Evolutionary conservation across 2,113 vertebrate genomes (phyloP).

Genomic region (Helogale parvula): DNA sequence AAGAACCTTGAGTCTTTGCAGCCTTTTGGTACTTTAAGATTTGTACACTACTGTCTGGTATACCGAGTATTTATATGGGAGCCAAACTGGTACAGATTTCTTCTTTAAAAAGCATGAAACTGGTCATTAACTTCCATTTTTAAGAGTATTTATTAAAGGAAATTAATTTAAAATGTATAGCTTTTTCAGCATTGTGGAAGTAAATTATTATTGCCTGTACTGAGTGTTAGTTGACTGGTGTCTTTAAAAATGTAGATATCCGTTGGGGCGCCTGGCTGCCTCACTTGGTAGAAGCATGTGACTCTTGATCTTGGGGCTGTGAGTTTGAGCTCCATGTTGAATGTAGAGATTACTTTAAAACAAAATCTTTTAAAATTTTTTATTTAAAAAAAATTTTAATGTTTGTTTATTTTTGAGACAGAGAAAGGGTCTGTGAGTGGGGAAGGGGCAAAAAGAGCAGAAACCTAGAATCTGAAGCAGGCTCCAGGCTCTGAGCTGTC

Average conservation of each 20-base stretch:
- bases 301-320: no score
- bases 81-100: neutral
- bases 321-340: no score
- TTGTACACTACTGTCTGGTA: neutral
- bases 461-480: no score
- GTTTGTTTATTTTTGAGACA: no score
- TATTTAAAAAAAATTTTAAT: no score
- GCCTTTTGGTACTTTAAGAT: neutral
- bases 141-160: slow-evolving; percentile 13
- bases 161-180: neutral
- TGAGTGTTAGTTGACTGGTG: neutral
- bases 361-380: no score
- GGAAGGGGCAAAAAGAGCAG: no score
- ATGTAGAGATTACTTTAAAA: no score
- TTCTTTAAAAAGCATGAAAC: slow-evolving; percentile 28
- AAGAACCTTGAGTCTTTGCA: neutral
- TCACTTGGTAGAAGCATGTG: no score
- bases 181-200: neutral
- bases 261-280: no score
- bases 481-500: no score
- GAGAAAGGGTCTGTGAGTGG: no score
- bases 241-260: neutral
- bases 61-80: neutral
- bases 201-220: neutral
- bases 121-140: neutral